Base-by-base conservation (phyloP, 2,888 invertebrate genomes). In the Keiferia lycopersicella region DNA sequence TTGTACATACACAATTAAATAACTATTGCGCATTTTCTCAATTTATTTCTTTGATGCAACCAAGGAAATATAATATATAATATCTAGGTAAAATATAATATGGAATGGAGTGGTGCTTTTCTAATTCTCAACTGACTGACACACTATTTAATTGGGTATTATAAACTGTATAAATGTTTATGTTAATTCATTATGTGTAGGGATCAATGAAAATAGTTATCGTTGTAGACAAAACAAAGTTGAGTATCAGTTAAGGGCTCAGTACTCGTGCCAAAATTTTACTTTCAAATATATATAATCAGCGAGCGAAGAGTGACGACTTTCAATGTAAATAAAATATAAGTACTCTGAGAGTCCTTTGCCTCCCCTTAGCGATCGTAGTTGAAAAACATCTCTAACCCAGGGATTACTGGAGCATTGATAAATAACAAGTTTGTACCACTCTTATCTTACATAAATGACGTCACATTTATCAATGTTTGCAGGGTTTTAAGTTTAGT, bases 391-490 rank as follows among this genome's bases (percentile, higher is more conserved):
- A 38, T 57, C 51, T 34, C 30, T 57, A 57, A 57, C 30, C 26
- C n/a, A 59, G 20, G 20, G 41, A 41, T 45, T 45, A 45, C 60
- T 45, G 22, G 60, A 60, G 30, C 60, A 45, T 45, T 60, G 48
- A 48, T 60, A 48, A 59, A 53, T 53, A 56, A 56, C 34, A 34
- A 60, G 60, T 60, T 45, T 60, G 14, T 45, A 20, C 11, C 26
- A 45, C 26, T 60, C 45, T 60, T 60, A 60, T 60, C 60, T 45
- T 39, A n/a, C 34, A 50, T 14, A 34, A 48, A 16, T 50, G 34
- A 61, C 50, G 61, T 61, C 50, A 50, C 12, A 20, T 53, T 53
- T 57, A 30, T 57, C 57, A 57, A 57, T 58, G 39, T 39, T 58
- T 58, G 20, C 58, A 38, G 20, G 38, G 58, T 38, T 58, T 56